Evolutionary conservation across 2,888 invertebrate species (phyloP).

Genomic region (Eristalis intricaria): DNA sequence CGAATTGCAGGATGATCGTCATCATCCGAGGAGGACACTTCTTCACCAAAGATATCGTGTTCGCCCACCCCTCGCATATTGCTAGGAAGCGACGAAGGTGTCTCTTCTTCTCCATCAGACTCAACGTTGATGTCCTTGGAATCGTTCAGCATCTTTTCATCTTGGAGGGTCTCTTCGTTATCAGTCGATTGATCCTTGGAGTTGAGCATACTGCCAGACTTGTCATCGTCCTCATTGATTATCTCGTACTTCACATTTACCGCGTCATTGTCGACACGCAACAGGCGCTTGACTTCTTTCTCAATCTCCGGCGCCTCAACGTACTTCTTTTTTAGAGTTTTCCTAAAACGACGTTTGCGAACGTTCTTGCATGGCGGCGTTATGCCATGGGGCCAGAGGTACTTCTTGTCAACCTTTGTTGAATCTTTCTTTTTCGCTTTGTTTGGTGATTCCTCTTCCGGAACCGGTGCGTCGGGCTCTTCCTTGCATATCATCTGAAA

Average conservation of each 20-base stretch:
- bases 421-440: slow-evolving; percentile 93
- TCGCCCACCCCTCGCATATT: slow-evolving; percentile 83
- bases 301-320: slow-evolving; percentile 99
- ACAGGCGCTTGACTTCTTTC: slow-evolving; percentile 96
- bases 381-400: slow-evolving; percentile 96
- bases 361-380: slow-evolving; percentile 98
- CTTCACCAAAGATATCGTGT: slow-evolving; percentile 95
- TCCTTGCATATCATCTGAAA: slow-evolving; percentile 92
- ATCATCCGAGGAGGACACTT: slow-evolving; percentile 92
- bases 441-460: slow-evolving; percentile 88
- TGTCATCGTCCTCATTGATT: slow-evolving; percentile 93
- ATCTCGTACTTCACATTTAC: slow-evolving; percentile 94
- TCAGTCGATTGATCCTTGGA: slow-evolving; percentile 77
- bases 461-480: slow-evolving; percentile 88
- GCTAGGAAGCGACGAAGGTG: slow-evolving; percentile 74
- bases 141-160: slow-evolving; percentile 76
- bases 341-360: slow-evolving; percentile 94
- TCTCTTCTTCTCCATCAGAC: slow-evolving; percentile 78
- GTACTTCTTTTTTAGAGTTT: slow-evolving; percentile 97
- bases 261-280: slow-evolving; percentile 96
- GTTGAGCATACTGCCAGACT: slow-evolving; percentile 79
- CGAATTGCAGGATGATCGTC: slow-evolving; percentile 86
- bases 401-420: slow-evolving; percentile 92
- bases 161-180: slow-evolving; percentile 77
- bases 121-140: slow-evolving; percentile 79